Conservation (phyloP, 2,888 invertebrate species). For the Cinara cedri region DNA sequence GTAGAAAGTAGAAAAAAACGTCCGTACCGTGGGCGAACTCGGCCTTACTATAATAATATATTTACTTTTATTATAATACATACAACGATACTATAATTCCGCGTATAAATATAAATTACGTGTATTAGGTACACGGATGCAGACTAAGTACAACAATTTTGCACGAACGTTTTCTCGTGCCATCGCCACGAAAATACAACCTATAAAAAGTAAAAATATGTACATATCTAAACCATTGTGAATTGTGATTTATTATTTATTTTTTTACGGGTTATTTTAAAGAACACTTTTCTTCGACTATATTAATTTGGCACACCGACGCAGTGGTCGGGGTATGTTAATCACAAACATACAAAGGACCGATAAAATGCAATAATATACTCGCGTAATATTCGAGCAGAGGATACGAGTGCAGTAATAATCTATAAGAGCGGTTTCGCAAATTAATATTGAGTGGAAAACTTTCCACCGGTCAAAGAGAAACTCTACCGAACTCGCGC, state of each 20-base stretch:
- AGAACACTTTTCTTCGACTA: not conserved
- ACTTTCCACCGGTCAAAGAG: no score
- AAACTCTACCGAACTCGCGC: no score
- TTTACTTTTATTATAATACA: constrained; percentile 17
- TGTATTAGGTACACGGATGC: not conserved
- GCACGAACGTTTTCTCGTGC: constrained; percentile 25
- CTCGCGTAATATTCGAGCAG: no score
- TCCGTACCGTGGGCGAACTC: not conserved
- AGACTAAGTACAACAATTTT: not conserved
- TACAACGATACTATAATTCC: constrained; percentile 4
- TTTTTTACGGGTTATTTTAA: not conserved
- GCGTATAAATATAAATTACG: not conserved
- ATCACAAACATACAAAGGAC: no score
- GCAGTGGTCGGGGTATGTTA: no score
- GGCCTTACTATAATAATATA: not conserved
- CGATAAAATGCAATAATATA: no score
- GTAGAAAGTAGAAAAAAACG: constrained; percentile 25
- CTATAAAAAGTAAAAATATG: no score
- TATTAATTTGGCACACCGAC: not conserved
- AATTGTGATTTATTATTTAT: not conserved
- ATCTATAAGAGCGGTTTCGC: no score
- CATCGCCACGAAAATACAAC: not conserved
- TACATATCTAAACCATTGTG: no score
- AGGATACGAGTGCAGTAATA: no score
- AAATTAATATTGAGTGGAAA: no score